Evolutionary conservation across 2,113 vertebrate species (phyloP), one percentile per base, ranked within the genome.

Genomic region (Suncus etruscus): DNA sequence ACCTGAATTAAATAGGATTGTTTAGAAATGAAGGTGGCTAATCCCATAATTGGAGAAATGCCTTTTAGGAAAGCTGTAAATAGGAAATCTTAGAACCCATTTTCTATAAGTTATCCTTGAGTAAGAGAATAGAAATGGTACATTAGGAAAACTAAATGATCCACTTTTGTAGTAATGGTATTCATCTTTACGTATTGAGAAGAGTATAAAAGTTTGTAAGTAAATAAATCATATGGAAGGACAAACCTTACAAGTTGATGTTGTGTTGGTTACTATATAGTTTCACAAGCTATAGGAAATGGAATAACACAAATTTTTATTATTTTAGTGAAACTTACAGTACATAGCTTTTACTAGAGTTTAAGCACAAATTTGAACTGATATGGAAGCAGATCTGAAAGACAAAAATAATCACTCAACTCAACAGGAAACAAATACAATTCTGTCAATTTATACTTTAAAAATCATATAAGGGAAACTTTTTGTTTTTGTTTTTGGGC

Each of bases 91-190:
- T 74, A 31, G 11, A 70, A 18, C 22, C 58, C 18, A 61, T 18
- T 20, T 86, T 82, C 11, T 1, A 27, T 68, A 58, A 45, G 31
- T 90, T 89, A 22, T 76, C 27, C 12, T 81, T 91, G n/a, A 90
- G 24, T 75, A 87, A 86, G 18, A 39, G 29, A 89, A 61, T 72
- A 78, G 50, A 83, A 95, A 20, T 18, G 91, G 0, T 65, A 94
- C 87, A 25, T 91, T 39, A 76, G n/a, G 32, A 76, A 69, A 73
- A 39, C 68, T 54, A 48, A 89, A 65, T 90, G 48, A 45, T 89
- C 31, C 86, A 31, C 20, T 92, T 92, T 25, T 50, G 39, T 91
- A 91, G 27, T 92, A 87, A 61, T 91, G 24, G 3, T 24, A 54
- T 77, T 91, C 20, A 12, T 90, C 91, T 31, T 45, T 86, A 82